Evolutionary conservation across 2,888 invertebrate species (phyloP).

Genomic region (Vanessa cardui): DNA sequence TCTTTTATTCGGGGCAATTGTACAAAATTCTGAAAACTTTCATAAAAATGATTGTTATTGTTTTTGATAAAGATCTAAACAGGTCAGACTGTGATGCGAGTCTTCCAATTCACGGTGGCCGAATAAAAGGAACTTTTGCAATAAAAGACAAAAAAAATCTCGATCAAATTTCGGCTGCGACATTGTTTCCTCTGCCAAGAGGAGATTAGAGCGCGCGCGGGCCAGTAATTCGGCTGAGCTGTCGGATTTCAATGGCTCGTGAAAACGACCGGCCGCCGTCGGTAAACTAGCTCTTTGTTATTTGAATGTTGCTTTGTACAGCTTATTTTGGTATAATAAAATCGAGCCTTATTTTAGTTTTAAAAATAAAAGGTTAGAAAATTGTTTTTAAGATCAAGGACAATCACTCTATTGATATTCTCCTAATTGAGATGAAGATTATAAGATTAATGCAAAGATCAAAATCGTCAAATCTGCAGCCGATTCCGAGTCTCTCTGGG

Average conservation of each 20-base stretch:
- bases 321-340: constrained; percentile 20
- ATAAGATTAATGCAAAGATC: too few species aligned
- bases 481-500: too few species aligned
- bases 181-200: constrained; percentile 14
- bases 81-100: too few species aligned
- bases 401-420: too few species aligned
- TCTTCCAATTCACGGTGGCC: background rate
- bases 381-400: too few species aligned
- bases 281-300: constrained; percentile 26
- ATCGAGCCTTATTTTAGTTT: constrained; percentile 9
- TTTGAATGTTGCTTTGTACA: constrained; percentile 18
- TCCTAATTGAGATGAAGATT: too few species aligned
- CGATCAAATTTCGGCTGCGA: constrained; percentile 9
- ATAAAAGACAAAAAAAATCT: constrained; percentile 10
- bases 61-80: too few species aligned
- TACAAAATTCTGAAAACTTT: too few species aligned
- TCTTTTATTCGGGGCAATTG: too few species aligned
- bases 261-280: constrained; percentile 21
- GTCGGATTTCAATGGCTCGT: constrained; percentile 29
- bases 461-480: too few species aligned
- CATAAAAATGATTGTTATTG: too few species aligned
- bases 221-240: constrained; percentile 16
- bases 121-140: background rate
- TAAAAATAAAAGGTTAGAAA: background rate
- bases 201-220: constrained; percentile 22